These are phyloP conservation scores for Agonopterix heracliana DNA, from an alignment of 2,888 invertebrate species.

Conservation along the genomic window DNA sequence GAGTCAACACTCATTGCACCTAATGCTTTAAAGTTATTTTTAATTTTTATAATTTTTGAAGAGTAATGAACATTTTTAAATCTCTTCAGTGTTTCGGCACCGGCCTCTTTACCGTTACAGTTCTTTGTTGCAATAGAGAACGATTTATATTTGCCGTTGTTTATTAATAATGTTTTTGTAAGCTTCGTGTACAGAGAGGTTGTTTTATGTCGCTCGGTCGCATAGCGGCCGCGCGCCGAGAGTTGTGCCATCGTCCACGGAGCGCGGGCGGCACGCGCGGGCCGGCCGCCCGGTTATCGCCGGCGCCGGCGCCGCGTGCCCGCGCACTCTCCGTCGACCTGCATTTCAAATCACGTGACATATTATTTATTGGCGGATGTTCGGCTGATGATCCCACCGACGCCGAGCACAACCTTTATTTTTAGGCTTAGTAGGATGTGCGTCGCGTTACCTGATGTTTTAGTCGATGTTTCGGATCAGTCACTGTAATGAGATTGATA, in stretches of 20 bases:
- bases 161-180: conserved; percentile 54
- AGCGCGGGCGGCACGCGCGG: conserved; percentile 8
- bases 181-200: conserved; percentile 51
- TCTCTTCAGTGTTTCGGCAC: conserved; percentile 41
- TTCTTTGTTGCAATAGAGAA: conserved; percentile 62
- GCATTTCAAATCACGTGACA: conserved; percentile 58
- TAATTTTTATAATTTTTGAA: conserved; percentile 22
- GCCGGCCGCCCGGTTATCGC: background rate
- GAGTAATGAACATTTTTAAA: conserved; percentile 31
- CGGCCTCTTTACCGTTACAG: conserved; percentile 51
- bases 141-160: conserved; percentile 66
- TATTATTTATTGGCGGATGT: conserved; percentile 56
- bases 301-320: conserved; percentile 5
- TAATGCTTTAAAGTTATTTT: conserved; percentile 67
- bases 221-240: conserved; percentile 45
- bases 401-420: conserved; percentile 55
- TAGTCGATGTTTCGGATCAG: conserved; percentile 33
- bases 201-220: conserved; percentile 48
- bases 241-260: conserved; percentile 54
- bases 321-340: conserved; percentile 21
- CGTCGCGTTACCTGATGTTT: conserved; percentile 68
- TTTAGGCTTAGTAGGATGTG: conserved; percentile 52
- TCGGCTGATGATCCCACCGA: conserved; percentile 66
- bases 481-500: conserved; percentile 15
- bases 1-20: conserved; percentile 66